Conservation (phyloP, 2,888 invertebrate species). For the Heliconius aoede region DNA sequence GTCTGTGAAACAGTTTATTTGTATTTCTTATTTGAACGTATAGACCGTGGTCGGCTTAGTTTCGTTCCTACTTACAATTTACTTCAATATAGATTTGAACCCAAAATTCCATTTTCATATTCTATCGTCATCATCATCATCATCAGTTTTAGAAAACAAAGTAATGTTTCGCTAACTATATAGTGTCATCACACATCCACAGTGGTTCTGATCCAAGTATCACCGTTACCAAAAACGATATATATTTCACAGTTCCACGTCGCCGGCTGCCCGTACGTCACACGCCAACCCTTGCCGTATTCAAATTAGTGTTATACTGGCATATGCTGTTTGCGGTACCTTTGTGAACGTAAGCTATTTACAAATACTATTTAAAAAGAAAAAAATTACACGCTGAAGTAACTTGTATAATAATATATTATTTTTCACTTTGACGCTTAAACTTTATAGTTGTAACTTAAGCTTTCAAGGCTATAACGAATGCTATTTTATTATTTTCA, state of each 20-base stretch:
- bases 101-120: too few relatives aligned
- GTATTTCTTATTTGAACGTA: background rate
- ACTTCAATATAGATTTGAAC: too few relatives aligned
- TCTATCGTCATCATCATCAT: too few relatives aligned
- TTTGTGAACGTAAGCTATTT: slow-evolving; percentile 27
- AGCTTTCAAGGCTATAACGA: too few relatives aligned
- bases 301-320: slow-evolving; percentile 60
- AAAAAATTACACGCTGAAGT: background rate
- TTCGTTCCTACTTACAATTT: background rate
- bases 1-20: slow-evolving; percentile 27
- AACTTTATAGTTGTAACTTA: background rate
- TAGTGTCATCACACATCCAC: background rate
- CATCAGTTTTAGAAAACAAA: too few relatives aligned
- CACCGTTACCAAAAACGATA: slow-evolving; percentile 28
- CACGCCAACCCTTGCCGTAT: slow-evolving; percentile 63
- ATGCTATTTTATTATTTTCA: too few relatives aligned
- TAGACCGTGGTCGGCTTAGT: background rate
- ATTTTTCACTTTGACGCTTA: background rate
- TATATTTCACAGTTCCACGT: slow-evolving; percentile 31
- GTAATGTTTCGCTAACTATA: background rate
- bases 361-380: background rate
- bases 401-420: too few relatives aligned
- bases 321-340: slow-evolving; percentile 51
- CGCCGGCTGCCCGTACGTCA: slow-evolving; percentile 41
- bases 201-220: background rate